These are phyloP conservation scores for Polyommatus icarus DNA, from an alignment of 2,888 invertebrate genomes.

Conservation along the genomic window DNA sequence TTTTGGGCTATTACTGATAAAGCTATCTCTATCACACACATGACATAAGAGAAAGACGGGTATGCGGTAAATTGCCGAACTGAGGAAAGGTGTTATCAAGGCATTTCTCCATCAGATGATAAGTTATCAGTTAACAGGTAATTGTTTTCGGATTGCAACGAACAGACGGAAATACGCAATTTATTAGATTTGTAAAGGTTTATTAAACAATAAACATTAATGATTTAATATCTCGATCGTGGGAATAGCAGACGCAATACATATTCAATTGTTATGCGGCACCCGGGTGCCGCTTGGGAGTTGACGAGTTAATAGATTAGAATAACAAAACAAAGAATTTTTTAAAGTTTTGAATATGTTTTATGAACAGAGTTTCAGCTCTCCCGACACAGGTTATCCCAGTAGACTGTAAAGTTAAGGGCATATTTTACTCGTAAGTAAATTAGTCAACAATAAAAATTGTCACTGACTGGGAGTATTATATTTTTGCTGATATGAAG, in stretches of 20 bases:
- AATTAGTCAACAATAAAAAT: too few species aligned
- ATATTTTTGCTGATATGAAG: too few species aligned
- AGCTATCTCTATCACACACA: not conserved
- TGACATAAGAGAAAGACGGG: not conserved
- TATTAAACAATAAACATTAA: not conserved
- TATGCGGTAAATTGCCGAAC: not conserved
- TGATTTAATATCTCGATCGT: too few species aligned
- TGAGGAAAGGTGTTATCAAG: not conserved
- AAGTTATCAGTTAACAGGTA: slow-evolving; percentile 7
- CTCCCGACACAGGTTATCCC: too few species aligned
- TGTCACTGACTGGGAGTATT: too few species aligned
- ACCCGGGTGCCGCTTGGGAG: too few species aligned
- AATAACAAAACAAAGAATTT: not conserved
- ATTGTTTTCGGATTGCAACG: slow-evolving; percentile 14
- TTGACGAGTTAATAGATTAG: not conserved
- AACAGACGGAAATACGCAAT: not conserved
- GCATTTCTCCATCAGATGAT: slow-evolving; percentile 25
- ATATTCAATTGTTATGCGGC: too few species aligned
- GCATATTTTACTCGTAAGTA: too few species aligned
- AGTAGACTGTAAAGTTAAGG: too few species aligned
- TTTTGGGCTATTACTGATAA: not conserved
- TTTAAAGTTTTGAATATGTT: too few species aligned
- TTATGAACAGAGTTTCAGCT: too few species aligned
- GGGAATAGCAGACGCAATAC: too few species aligned
- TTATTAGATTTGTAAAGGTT: not conserved